Evolutionary conservation across 2,113 vertebrate species (phyloP).

Genomic region (Otolemur garnettii): DNA sequence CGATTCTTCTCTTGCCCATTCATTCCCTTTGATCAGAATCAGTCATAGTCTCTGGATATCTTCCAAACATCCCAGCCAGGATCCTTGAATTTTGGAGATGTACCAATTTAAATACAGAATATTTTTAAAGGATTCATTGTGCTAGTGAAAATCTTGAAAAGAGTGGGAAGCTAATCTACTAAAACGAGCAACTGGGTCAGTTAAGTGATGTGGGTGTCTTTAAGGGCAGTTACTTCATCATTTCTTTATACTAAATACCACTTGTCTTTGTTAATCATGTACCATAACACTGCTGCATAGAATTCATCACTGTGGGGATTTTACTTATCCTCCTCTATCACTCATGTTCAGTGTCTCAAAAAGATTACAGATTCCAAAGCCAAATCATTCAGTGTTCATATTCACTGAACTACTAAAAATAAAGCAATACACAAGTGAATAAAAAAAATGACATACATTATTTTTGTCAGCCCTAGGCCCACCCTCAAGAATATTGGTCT

Average conservation of each 20-base stretch:
- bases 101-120: constrained; percentile 63
- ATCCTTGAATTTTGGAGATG: constrained; percentile 71
- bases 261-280: constrained; percentile 57
- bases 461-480: background rate
- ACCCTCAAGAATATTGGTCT: background rate
- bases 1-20: constrained; percentile 48
- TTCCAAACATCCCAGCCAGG: constrained; percentile 48
- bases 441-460: constrained; percentile 47
- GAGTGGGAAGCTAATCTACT: constrained; percentile 54
- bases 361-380: constrained; percentile 60
- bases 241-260: constrained; percentile 38
- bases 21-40: constrained; percentile 63
- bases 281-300: background rate
- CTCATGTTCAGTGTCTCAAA: constrained; percentile 45
- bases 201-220: constrained; percentile 53
- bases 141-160: constrained; percentile 43
- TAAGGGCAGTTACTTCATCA: background rate
- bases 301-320: constrained; percentile 31
- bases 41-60: constrained; percentile 51
- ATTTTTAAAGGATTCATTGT: constrained; percentile 64
- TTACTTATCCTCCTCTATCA: constrained; percentile 51
- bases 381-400: constrained; percentile 9
- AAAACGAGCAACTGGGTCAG: constrained; percentile 40
- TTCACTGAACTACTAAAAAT: constrained; percentile 52
- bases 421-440: constrained; percentile 47